Evolutionary conservation across 2,888 invertebrate genomes (phyloP), one percentile per base, ranked within the genome.

Genomic region (Nemotelus nigrinus): DNA sequence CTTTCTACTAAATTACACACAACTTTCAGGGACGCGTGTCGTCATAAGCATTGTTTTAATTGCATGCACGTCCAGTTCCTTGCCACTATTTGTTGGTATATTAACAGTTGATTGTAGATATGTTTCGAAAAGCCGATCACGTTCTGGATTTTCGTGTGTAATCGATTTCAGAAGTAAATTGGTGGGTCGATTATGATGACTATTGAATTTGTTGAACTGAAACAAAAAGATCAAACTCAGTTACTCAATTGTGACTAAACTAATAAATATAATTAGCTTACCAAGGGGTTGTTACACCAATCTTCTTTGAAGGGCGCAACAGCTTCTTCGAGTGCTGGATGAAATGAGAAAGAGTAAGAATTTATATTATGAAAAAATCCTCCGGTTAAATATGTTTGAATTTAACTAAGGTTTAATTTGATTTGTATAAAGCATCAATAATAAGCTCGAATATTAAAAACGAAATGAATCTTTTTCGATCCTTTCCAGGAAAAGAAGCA

Each of bases 31-130:
- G 84, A 94, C 90, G 85, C 93, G 90, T 85, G 92, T 92, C 83
- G 93, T 93, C 89, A 93, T 93, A 75, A 94, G 90, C 83, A 93
- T 91, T 86, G 93, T 93, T 86, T 93, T 94, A 87, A 94, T 93
- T 83, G 93, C 93, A 85, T 93, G 90, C 53, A 93, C 93, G 88
- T 93, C 93, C 82, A 92, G 89, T 68, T 80, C 80, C 47, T 70
- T 71, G 1, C 67, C 58, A 55, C 53, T 67, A 45, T 39, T 67
- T 47, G 76, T 64, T 45, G 76, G 53, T 48, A 76, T 55, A 67
- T 76, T 58, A 8, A 67, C 76, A 7, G 76, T 76, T 47, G 76
- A 67, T 53, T 76, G 76, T 1, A 76, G 68, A 67, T 76, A 76
- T n/a, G 76, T 65, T 41, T 76, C 67, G 10, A 76, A 58, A 55